Evolutionary conservation across 2,113 vertebrate genomes (phyloP), one percentile per base, ranked within the genome.

Genomic region (Phyllostomus discolor): DNA sequence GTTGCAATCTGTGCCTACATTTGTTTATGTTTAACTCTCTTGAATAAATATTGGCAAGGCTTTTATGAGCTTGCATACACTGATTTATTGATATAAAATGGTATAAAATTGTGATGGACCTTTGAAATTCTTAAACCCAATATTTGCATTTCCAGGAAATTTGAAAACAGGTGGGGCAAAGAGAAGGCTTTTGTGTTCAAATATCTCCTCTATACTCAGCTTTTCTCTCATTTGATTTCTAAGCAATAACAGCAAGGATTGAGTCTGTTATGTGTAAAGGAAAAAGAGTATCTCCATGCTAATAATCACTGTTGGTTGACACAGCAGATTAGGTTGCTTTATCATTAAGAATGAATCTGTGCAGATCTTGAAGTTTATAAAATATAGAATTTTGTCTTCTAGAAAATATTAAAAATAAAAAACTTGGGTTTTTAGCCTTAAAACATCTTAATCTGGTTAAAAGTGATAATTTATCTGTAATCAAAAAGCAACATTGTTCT

Each of bases 111-210:
- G 19, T 81, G 57, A 91, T 78, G 59, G 31, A 84, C 7, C 24
- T 96, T 96, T 90, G 84, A 95, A 86, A 96, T 69, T 82, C 43
- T 82, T 66, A 90, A 95, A 64, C 79, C 22, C 69, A 90, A 31
- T 87, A 88, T 97, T 92, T 91, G 46, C 54, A 97, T 89, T 88
- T 79, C 12, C 24, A 96, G 95, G 67, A 94, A 90, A 96, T 91
- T 92, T 85, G 69, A 82, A 94, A 94, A 88, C 54, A 70, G 50
- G 10, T 66, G 10, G 12, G 48, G 11, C 24, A 75, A 89, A 38
- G 50, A 79, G 59, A 48, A 83, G n/a, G 28, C 0, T 84, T 90
- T 91, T 54, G 20, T 62, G 14, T 85, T 52, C 76, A 88, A 50
- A 69, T 91, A 83, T 92, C 17, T 97, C 11, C 41, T 41, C 5